These are phyloP conservation scores for Melitaea cinxia DNA, from an alignment of 1,140 invertebrate species.

Conservation along the genomic window DNA sequence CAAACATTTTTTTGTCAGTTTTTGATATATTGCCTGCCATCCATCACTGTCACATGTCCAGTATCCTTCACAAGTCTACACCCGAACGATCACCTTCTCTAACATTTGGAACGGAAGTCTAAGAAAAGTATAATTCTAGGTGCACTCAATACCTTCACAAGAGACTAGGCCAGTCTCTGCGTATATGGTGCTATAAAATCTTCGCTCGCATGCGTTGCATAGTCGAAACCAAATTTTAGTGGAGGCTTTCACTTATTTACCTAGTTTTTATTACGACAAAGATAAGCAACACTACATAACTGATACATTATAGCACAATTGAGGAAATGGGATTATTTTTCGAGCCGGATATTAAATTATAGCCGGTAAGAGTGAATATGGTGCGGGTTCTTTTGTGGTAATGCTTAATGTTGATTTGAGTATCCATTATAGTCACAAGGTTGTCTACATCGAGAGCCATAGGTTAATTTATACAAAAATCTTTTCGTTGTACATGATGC, in stretches of 20 bases:
- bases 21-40: not conserved
- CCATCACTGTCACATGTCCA: conserved; percentile 2
- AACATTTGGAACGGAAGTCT: conserved; percentile 45
- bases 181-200: conserved; percentile 48
- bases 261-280: conserved; percentile 21
- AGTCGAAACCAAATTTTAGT: conserved; percentile 44
- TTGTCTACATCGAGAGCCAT: conserved; percentile 1
- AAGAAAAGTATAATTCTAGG: conserved; percentile 47
- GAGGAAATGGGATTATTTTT: conserved; percentile 72
- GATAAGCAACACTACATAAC: conserved; percentile 25
- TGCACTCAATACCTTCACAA: conserved; percentile 48
- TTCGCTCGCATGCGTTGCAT: conserved; percentile 39
- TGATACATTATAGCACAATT: conserved; percentile 38
- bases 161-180: conserved; percentile 36
- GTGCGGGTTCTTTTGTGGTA: conserved; percentile 69
- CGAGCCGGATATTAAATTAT: conserved; percentile 80
- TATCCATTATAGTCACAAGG: conserved; percentile 16
- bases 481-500: not conserved
- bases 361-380: conserved; percentile 51
- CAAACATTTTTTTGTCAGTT: not conserved
- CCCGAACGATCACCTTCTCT: conserved; percentile 14
- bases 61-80: not conserved
- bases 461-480: not conserved
- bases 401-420: conserved; percentile 9
- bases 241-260: conserved; percentile 45